phyloP scores from a whole-genome alignment of 2,113 vertebrate species.

The Lophotis ruficrista region DNA sequence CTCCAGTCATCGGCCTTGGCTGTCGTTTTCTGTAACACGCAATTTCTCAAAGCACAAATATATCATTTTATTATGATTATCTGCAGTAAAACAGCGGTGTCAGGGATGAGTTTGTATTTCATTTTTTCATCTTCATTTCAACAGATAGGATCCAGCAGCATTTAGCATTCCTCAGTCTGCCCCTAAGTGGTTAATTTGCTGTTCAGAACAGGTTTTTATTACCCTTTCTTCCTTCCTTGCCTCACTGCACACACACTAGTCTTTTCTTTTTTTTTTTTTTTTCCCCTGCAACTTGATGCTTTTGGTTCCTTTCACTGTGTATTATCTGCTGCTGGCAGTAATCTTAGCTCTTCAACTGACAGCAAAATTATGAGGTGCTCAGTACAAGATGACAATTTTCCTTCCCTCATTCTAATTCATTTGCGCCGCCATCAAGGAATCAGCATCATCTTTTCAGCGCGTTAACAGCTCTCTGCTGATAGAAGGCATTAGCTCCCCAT shows the following conservation, averaged over 20 bases:
- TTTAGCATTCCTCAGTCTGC: background rate
- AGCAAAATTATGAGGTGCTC: slow-evolving; percentile 69
- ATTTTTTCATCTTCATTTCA: background rate
- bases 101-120: background rate
- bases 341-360: slow-evolving; percentile 62
- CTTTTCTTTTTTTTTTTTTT: background rate
- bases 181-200: slow-evolving; percentile 48
- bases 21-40: background rate
- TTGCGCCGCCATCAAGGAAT: slow-evolving; percentile 30
- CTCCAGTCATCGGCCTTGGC: background rate
- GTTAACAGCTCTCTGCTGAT: slow-evolving; percentile 21
- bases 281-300: slow-evolving; percentile 34
- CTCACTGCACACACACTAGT: background rate
- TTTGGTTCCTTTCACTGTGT: slow-evolving; percentile 35
- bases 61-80: background rate
- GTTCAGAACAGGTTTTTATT: slow-evolving; percentile 49
- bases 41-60: background rate
- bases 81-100: background rate
- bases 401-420: slow-evolving; percentile 55
- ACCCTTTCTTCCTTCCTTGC: slow-evolving; percentile 29
- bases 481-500: slow-evolving; percentile 20
- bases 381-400: slow-evolving; percentile 47
- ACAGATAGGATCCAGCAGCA: background rate
- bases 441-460: slow-evolving; percentile 16
- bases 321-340: slow-evolving; percentile 50